phyloP scores from a whole-genome alignment of 1,140 invertebrate species.

The Philotrypesis tridentata region DNA sequence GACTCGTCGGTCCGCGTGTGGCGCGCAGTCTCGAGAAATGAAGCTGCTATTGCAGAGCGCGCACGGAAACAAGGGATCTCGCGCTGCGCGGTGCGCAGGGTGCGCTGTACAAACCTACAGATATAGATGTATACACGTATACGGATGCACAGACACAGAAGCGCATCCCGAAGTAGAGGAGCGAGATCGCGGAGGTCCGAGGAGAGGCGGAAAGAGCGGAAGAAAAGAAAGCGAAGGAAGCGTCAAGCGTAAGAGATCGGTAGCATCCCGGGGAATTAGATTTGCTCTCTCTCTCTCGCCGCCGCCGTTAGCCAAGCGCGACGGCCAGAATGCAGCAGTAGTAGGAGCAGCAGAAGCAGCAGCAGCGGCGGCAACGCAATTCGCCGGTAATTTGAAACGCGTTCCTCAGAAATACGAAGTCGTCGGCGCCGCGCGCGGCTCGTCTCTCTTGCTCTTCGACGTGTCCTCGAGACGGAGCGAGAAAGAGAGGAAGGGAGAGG shows the following conservation, averaged over 20 bases:
- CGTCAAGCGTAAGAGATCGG: conserved; percentile 45
- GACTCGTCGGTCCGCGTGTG: conserved; percentile 54
- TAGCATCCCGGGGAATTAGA: conserved; percentile 65
- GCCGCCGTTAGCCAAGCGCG: conserved; percentile 64
- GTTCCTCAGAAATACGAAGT: conserved; percentile 65
- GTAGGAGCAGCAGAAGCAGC: too few relatives aligned
- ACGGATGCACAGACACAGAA: too few relatives aligned
- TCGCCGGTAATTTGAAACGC: conserved; percentile 67
- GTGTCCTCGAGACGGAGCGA: too few relatives aligned
- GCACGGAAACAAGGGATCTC: conserved; percentile 44
- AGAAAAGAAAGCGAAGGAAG: conserved; percentile 43
- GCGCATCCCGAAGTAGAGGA: too few relatives aligned
- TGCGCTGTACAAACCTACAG: too few relatives aligned
- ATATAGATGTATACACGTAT: not conserved
- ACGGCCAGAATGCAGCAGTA: conserved; percentile 69
- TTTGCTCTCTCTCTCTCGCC: conserved; percentile 62
- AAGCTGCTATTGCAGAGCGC: not conserved
- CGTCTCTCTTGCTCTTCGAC: conserved; percentile 1
- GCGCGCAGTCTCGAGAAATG: conserved; percentile 51
- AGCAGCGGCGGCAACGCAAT: too few relatives aligned
- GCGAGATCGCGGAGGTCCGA: not conserved
- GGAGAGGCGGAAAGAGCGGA: conserved; percentile 10
- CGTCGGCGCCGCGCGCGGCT: conserved; percentile 37
- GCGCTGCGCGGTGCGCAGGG: too few relatives aligned
- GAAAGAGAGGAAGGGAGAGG: too few relatives aligned